Evolutionary conservation across 2,888 invertebrate genomes (phyloP).

Genomic region (Habroteleia sp.): DNA sequence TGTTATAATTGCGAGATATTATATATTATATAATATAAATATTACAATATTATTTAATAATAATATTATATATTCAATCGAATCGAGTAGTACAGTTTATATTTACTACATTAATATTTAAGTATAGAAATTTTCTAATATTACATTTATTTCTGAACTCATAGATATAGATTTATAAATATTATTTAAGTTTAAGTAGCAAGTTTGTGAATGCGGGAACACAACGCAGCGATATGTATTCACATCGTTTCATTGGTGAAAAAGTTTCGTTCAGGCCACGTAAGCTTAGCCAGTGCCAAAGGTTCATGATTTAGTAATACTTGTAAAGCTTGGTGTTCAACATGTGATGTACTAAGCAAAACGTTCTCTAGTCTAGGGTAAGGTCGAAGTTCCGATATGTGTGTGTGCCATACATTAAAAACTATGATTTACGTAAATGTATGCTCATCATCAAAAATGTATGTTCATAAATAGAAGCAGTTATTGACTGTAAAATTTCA

Average conservation of each 20-base stretch:
- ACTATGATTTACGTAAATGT: constrained; percentile 57
- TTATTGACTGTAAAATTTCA: constrained; percentile 30
- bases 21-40: too few species aligned
- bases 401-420: constrained; percentile 47
- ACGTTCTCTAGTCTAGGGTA: constrained; percentile 25
- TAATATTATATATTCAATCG: too few species aligned
- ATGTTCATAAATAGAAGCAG: constrained; percentile 37
- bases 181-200: too few species aligned
- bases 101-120: too few species aligned
- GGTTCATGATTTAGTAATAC: constrained; percentile 67
- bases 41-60: too few species aligned
- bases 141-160: too few species aligned
- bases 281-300: constrained; percentile 61
- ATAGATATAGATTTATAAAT: too few species aligned
- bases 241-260: constrained; percentile 47
- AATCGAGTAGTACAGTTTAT: too few species aligned
- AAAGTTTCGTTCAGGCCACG: constrained; percentile 64
- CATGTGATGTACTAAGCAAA: constrained; percentile 65
- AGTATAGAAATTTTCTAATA: too few species aligned
- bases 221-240: constrained; percentile 29
- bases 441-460: constrained; percentile 45
- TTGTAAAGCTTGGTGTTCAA: constrained; percentile 64
- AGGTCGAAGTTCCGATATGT: constrained; percentile 50
- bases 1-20: too few species aligned
- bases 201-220: constrained; percentile 31